phyloP scores from a whole-genome alignment of 2,113 vertebrate genomes.

The Strigops habroptila region DNA sequence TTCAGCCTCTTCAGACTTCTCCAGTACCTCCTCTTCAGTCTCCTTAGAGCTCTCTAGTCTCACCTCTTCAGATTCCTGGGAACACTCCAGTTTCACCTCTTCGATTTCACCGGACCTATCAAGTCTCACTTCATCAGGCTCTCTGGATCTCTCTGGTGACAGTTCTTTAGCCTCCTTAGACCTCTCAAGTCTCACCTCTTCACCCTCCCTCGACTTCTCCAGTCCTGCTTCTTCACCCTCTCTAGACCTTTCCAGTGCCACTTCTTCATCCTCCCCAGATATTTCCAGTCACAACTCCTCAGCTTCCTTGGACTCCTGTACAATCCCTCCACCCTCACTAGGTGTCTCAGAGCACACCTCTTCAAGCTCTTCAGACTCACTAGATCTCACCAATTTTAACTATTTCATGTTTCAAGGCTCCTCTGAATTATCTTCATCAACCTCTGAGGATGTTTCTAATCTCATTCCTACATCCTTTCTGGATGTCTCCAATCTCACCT shows the following conservation, averaged over 20 bases:
- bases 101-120: constrained; percentile 55
- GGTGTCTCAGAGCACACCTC: neutral
- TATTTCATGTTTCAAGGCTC: constrained; percentile 25
- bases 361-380: constrained; percentile 45
- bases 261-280: neutral
- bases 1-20: constrained; percentile 40
- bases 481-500: neutral
- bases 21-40: constrained; percentile 36
- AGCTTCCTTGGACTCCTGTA: constrained; percentile 8
- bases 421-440: neutral
- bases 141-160: neutral
- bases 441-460: neutral
- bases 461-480: neutral
- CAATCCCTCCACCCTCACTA: neutral
- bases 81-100: constrained; percentile 56
- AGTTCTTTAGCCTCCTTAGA: constrained; percentile 53
- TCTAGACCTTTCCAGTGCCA: constrained; percentile 45
- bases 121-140: constrained; percentile 44
- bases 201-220: constrained; percentile 31
- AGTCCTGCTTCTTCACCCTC: constrained; percentile 44
- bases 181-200: constrained; percentile 47
- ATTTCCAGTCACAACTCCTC: neutral
- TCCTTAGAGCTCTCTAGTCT: constrained; percentile 61
- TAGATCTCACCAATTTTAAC: constrained; percentile 28
- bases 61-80: constrained; percentile 59